Conservation (phyloP, 2,888 invertebrate genomes). For the Drosophila fungiperda region DNA sequence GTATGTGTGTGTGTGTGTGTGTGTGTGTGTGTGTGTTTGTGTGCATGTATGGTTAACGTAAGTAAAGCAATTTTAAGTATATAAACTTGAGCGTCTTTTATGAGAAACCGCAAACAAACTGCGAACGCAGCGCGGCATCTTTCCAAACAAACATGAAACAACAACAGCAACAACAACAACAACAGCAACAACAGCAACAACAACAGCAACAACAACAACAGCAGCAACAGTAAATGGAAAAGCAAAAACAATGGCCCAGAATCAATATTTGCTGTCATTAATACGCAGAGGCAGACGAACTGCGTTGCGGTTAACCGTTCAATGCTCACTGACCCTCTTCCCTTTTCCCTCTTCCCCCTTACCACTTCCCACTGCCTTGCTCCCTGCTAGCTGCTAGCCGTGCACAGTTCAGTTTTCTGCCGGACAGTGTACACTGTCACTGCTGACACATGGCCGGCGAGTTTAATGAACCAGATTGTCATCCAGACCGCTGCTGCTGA, state of each 20-base stretch:
- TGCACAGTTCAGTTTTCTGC: neutral
- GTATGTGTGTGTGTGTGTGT: conserved; percentile 1
- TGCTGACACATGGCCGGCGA: conserved; percentile 23
- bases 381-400: neutral
- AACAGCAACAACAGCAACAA: neutral
- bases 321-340: conserved; percentile 1
- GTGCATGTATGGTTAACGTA: conserved; percentile 2
- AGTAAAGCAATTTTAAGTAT: conserved; percentile 32
- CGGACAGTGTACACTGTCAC: conserved; percentile 27
- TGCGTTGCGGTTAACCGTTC: conserved; percentile 46
- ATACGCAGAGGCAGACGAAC: conserved; percentile 31
- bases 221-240: neutral
- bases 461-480: conserved; percentile 26
- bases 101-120: conserved; percentile 49
- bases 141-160: conserved; percentile 35
- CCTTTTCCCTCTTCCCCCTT: neutral
- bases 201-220: conserved; percentile 3
- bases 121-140: conserved; percentile 39
- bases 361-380: neutral
- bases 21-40: conserved; percentile 1
- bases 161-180: conserved; percentile 5
- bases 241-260: conserved; percentile 30
- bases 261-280: conserved; percentile 58
- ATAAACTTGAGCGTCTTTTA: conserved; percentile 48
- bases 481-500: conserved; percentile 15